phyloP scores from a whole-genome alignment of 2,113 vertebrate species.

The Actenoides hombroni region DNA sequence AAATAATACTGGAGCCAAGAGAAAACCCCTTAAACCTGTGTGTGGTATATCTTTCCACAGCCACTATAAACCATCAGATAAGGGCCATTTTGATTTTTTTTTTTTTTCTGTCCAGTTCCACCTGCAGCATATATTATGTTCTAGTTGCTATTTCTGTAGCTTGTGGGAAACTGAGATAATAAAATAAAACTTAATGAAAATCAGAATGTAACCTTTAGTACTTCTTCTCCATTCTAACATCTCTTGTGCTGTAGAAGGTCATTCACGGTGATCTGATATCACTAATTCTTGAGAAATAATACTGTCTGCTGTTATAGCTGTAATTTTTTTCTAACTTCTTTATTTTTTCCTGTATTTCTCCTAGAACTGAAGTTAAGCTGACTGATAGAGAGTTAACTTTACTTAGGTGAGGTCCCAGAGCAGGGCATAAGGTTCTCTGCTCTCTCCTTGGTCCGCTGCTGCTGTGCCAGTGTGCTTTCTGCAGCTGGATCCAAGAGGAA shows the following conservation, averaged over 20 bases:
- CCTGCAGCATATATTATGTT: neutral
- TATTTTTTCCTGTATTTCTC: neutral
- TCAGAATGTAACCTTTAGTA: neutral
- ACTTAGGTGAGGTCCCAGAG: neutral
- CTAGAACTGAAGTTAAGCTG: neutral
- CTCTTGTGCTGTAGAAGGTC: neutral
- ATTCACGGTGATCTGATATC: neutral
- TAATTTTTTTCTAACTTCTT: neutral
- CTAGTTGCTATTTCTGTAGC: neutral
- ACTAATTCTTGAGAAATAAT: neutral
- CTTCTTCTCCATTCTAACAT: neutral
- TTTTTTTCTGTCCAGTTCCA: neutral
- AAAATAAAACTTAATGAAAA: neutral
- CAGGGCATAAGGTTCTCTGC: fast-evolving
- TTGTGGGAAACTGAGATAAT: neutral
- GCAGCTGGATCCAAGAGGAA: neutral
- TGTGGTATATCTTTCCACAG: neutral
- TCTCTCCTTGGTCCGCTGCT: fast-evolving
- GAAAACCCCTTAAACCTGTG: neutral
- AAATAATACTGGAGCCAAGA: neutral
- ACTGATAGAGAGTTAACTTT: neutral
- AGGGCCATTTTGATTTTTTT: neutral
- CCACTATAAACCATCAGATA: neutral
- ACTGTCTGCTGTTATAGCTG: neutral
- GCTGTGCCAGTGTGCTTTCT: neutral